Base-by-base conservation (phyloP, 2,113 vertebrate species). In the Microcebus murinus region DNA sequence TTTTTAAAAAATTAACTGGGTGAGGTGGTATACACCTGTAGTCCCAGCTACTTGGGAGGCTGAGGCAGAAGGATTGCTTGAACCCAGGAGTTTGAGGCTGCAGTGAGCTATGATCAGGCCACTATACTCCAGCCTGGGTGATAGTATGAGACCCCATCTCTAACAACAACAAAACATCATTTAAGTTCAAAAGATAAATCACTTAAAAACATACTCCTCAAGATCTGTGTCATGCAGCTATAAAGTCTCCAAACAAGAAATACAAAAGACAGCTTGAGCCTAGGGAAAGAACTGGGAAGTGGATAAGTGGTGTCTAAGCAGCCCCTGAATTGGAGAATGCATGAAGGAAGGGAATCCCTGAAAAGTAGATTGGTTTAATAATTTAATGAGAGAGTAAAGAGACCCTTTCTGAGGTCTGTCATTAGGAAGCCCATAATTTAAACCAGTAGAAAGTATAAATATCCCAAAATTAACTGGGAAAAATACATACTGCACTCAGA, bases 201-300 rank as follows among this genome's bases (percentile, higher is more conserved):
- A 96, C 71, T 84, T 92, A 91, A 84, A 96, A 91, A 50, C 39
- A 91, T 79, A 76, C 20, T 39, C 55, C 31, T 94, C 31, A 73
- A 79, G 81, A 87, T 20, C 36, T 59, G 80, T 15, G 83, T 31
- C n/a, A 65, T 45, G 80, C 36, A 59, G 82, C 71, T 93, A 90
- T 52, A 59, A 91, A 76, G 50, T 52, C 57, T 95, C 36, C 15
- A 20, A 70, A 52, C 21, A 81, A 65, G 4, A 94, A 94, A 90
- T 61, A 39, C 18, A 73, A 93, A 96, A 94, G 48, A 96, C 0
- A 71, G 36, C 45, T 39, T 45, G n/a, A 96, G 86, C 31, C 61
- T 55, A 77, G 39, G 48, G 13, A 82, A 96, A 93, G 59, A 94
- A 70, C 27, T 0, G 0, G 61, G 61, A 93, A 27, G 88, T 42